Conservation (phyloP, 2,797 vertebrate species). For the Muraenolepis orangiensis region DNA sequence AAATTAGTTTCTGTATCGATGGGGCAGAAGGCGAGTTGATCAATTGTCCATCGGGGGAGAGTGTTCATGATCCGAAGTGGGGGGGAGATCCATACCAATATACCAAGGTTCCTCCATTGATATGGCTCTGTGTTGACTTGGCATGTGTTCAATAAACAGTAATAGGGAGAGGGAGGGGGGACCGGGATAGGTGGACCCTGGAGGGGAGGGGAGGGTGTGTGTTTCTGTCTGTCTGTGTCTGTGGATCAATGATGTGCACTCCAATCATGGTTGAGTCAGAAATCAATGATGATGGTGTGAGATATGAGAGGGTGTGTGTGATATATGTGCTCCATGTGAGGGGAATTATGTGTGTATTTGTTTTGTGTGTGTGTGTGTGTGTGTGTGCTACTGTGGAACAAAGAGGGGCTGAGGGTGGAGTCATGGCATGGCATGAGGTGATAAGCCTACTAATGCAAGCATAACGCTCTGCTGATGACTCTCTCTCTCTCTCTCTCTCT, state of each 20-base stretch:
- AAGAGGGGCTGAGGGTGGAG: slow-evolving; percentile 34
- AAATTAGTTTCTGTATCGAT: not conserved
- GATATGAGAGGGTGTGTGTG: not conserved
- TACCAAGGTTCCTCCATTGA: not conserved
- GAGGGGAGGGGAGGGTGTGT: not conserved
- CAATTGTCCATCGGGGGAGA: not conserved
- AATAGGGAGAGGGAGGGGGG: too few relatives aligned
- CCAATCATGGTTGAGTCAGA: not conserved
- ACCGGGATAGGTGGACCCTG: not conserved
- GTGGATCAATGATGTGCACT: not conserved
- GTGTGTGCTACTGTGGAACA: slow-evolving; percentile 33
- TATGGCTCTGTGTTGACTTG: not conserved
- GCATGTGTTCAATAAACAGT: not conserved
- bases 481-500: slow-evolving; percentile 15
- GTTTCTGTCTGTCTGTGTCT: not conserved
- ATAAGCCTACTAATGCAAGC: slow-evolving; percentile 53
- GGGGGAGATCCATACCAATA: too few relatives aligned
- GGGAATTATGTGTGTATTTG: not conserved
- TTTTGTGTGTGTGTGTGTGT: not conserved
- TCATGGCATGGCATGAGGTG: slow-evolving; percentile 34
- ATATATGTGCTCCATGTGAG: too few relatives aligned
- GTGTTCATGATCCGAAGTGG: not conserved
- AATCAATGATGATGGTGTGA: not conserved
- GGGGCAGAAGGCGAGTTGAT: not conserved
- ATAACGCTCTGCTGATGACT: slow-evolving; percentile 65